Percentiles rank a stretch among this genome's conserved stretches.
Conservation (phyloP, 2,888 invertebrate species). For the Nebria salina region DNA sequence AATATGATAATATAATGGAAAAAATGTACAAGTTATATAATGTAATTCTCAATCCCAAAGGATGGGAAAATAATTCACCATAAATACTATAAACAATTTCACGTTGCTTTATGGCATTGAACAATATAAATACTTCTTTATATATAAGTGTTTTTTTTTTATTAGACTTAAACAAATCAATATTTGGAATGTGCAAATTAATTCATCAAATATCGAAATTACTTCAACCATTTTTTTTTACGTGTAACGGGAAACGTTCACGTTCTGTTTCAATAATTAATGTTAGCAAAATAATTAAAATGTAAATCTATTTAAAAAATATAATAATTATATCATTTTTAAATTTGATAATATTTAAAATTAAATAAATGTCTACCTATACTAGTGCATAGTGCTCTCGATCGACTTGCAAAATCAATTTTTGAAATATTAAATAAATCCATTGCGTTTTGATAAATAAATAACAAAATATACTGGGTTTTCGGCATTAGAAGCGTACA, state of each 20-base stretch:
- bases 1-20: constrained; percentile 46
- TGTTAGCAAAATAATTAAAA: constrained; percentile 41
- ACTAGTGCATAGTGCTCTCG: constrained; percentile 39
- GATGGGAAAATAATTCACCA: constrained; percentile 37
- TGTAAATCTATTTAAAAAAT: constrained; percentile 44
- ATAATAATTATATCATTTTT: constrained; percentile 31
- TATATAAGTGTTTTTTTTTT: constrained; percentile 21
- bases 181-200: constrained; percentile 41
- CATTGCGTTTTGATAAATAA: constrained; percentile 24
- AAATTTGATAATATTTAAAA: constrained; percentile 35
- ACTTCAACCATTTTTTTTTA: not conserved
- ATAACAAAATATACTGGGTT: constrained; percentile 32
- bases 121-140: constrained; percentile 37
- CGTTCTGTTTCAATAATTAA: constrained; percentile 8
- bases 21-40: constrained; percentile 46
- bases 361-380: constrained; percentile 46
- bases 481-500: constrained; percentile 25
- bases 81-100: constrained; percentile 40
- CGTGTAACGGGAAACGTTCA: not conserved
- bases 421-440: constrained; percentile 29
- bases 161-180: constrained; percentile 28
- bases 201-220: constrained; percentile 10
- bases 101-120: constrained; percentile 38
- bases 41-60: constrained; percentile 30
- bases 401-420: constrained; percentile 31